phyloP scores from a whole-genome alignment of 2,888 invertebrate genomes.

The Brachyptera putata region DNA sequence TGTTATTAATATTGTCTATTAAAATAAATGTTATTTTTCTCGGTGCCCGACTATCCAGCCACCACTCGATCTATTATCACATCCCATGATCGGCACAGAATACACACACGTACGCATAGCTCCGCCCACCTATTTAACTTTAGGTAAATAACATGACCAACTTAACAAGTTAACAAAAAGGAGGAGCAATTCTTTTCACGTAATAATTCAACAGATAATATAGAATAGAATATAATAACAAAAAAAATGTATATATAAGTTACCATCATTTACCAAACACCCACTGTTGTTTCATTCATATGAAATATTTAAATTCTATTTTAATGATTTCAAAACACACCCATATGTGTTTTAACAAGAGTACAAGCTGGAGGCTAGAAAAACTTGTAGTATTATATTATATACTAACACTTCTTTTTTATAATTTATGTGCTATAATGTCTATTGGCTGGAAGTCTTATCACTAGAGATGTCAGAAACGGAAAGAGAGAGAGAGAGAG shows the following conservation, averaged over 20 bases:
- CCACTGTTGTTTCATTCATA: slow-evolving; percentile 2
- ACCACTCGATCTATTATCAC: not conserved
- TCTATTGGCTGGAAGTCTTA: too few species aligned
- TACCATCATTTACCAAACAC: not conserved
- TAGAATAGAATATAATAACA: not conserved
- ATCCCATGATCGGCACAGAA: not conserved
- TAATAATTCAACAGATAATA: slow-evolving; percentile 7
- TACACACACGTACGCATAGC: not conserved
- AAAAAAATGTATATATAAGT: not conserved
- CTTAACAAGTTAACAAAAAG: not conserved
- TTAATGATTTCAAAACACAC: slow-evolving; percentile 9
- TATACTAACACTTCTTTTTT: not conserved
- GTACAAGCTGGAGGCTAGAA: not conserved
- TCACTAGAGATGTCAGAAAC: too few species aligned
- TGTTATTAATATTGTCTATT: too few species aligned
- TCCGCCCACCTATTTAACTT: not conserved
- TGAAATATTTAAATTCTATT: slow-evolving; percentile 9
- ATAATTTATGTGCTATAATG: too few species aligned
- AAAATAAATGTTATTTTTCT: too few species aligned
- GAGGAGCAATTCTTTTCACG: slow-evolving; percentile 9
- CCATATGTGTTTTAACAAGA: not conserved
- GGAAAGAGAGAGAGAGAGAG: too few species aligned
- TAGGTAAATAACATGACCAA: not conserved
- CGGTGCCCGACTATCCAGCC: too few species aligned
- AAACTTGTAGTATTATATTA: too few species aligned